Evolutionary conservation across 2,113 vertebrate genomes (phyloP).

Genomic region (Thalassoma bifasciatum): DNA sequence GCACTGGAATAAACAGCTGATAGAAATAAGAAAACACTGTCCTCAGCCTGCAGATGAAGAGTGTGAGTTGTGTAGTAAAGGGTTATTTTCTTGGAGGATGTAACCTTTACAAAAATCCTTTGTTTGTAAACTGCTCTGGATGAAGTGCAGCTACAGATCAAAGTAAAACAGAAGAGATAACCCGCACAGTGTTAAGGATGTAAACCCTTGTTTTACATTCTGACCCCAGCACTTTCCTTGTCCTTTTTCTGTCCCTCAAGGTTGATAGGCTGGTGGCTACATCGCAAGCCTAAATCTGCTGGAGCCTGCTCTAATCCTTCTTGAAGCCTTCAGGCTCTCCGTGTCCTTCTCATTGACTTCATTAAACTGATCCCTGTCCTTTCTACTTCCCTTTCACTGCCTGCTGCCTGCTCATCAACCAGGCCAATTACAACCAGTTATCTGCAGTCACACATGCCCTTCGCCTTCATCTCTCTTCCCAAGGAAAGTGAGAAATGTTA

Average conservation of each 20-base stretch:
- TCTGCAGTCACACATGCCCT: conserved; percentile 45
- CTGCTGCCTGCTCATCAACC: conserved; percentile 60
- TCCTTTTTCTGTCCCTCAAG: conserved; percentile 46
- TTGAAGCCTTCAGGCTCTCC: conserved; percentile 58
- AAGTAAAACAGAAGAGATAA: neutral
- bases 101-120: conserved; percentile 45
- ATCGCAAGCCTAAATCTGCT: conserved; percentile 53
- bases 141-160: conserved; percentile 33
- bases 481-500: conserved; percentile 27
- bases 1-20: conserved; percentile 19
- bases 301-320: conserved; percentile 63
- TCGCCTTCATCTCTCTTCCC: conserved; percentile 2
- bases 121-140: conserved; percentile 40
- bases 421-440: conserved; percentile 65
- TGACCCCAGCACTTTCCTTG: conserved; percentile 7
- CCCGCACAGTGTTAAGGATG: conserved; percentile 14
- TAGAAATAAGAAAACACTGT: neutral
- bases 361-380: conserved; percentile 71
- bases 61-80: conserved; percentile 46
- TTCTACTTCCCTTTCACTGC: conserved; percentile 59
- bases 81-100: conserved; percentile 38
- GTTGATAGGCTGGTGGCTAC: conserved; percentile 44
- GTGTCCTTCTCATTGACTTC: conserved; percentile 72
- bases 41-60: conserved; percentile 24
- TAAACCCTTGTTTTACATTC: conserved; percentile 25